A percentile compares a stretch with the other conserved stretches of the same genome.
phyloP scores from a whole-genome alignment of 1,140 invertebrate genomes.

The Pentalonia nigronervosa region DNA sequence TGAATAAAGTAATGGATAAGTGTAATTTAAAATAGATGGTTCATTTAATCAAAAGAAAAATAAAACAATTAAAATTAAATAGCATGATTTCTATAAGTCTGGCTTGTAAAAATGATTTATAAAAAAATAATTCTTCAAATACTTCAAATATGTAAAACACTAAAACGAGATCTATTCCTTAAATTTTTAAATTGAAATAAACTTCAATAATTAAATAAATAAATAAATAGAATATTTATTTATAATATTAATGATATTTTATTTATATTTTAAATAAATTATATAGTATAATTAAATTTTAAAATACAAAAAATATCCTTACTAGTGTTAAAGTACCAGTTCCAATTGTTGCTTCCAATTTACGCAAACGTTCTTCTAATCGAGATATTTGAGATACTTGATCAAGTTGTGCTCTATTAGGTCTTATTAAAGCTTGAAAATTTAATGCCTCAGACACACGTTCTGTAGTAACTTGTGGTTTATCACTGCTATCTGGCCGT shows the following conservation, averaged over 20 bases:
- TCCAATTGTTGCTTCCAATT: constrained; percentile 78
- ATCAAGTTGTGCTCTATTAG: constrained; percentile 73
- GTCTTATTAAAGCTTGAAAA: constrained; percentile 71
- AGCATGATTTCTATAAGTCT: background rate
- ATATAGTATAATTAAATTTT: background rate
- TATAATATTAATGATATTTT: too few relatives aligned
- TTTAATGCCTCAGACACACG: constrained; percentile 60
- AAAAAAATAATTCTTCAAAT: background rate
- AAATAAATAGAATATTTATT: too few relatives aligned
- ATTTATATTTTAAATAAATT: background rate
- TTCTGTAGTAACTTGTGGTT: constrained; percentile 5
- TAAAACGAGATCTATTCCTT: background rate
- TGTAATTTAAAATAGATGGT: background rate
- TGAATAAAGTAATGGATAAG: background rate
- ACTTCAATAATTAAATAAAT: too few relatives aligned
- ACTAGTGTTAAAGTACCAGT: constrained; percentile 69
- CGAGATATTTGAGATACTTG: constrained; percentile 76
- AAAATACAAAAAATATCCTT: background rate
- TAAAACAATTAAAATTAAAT: background rate
- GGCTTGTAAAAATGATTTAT: background rate
- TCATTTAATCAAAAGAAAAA: background rate
- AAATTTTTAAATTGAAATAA: background rate
- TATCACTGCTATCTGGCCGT: background rate
- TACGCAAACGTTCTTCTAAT: constrained; percentile 77
- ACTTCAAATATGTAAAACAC: background rate